phyloP scores from a whole-genome alignment of 2,888 invertebrate species.

The Acronicta psi region DNA sequence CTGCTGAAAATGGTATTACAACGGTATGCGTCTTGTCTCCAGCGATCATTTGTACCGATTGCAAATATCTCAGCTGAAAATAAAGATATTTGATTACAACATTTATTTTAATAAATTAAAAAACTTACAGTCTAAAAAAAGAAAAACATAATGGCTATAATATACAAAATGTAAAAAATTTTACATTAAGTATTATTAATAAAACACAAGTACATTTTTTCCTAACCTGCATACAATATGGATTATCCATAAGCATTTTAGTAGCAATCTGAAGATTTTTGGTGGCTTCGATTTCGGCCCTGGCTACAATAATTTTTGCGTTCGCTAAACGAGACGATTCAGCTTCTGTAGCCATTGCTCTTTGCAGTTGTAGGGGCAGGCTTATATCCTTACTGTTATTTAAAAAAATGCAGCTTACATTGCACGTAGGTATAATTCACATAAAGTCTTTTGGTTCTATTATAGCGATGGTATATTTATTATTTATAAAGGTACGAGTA shows the following conservation, averaged over 20 bases:
- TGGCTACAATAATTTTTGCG: constrained; percentile 91
- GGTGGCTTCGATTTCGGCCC: constrained; percentile 90
- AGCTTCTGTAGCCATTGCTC: constrained; percentile 91
- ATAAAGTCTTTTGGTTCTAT: too few relatives aligned
- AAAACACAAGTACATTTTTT: background rate
- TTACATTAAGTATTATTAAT: too few relatives aligned
- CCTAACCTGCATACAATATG: constrained; percentile 80
- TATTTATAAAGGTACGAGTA: too few relatives aligned
- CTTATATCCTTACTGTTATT: constrained; percentile 69
- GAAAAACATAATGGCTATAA: too few relatives aligned
- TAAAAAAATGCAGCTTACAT: background rate
- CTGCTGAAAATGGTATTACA: constrained; percentile 95
- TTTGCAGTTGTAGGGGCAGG: constrained; percentile 84
- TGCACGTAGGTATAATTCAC: too few relatives aligned
- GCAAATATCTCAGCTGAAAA: constrained; percentile 92
- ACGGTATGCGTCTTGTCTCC: constrained; percentile 97
- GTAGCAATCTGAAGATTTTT: constrained; percentile 90
- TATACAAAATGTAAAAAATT: too few relatives aligned
- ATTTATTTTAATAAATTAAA: background rate
- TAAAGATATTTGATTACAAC: background rate
- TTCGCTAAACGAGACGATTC: constrained; percentile 89
- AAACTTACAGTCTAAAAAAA: background rate
- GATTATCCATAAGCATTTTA: constrained; percentile 88
- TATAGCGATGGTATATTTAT: too few relatives aligned
- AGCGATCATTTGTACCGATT: constrained; percentile 95